Conservation (phyloP, 23 tunicate genomes). For the Halocynthia roretzi region DNA sequence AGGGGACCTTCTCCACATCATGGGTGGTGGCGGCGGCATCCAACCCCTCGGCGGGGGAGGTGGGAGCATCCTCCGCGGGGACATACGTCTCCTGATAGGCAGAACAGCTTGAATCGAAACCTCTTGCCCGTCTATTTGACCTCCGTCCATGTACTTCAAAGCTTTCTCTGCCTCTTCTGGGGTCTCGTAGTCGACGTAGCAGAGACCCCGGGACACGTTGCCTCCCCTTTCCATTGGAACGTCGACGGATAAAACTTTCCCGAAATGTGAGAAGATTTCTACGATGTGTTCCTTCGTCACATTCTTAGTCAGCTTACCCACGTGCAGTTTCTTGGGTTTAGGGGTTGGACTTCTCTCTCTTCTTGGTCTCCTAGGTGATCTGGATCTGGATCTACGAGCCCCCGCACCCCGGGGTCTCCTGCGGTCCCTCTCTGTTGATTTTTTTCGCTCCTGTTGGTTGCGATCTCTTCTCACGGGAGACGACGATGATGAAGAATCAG, state of each 20-base stretch:
- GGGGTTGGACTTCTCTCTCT: slow-evolving; percentile 80
- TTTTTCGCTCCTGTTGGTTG: slow-evolving; percentile 42
- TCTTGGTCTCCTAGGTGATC: slow-evolving; percentile 58
- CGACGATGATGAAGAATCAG: slow-evolving; percentile 47
- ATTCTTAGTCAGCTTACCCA: slow-evolving; percentile 78
- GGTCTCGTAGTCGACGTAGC: slow-evolving; percentile 88
- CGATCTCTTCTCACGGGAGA: slow-evolving; percentile 37
- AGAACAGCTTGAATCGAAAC: slow-evolving; percentile 60
- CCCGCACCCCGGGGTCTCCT: slow-evolving; percentile 40
- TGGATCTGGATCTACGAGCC: slow-evolving; percentile 33
- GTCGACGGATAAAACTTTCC: slow-evolving; percentile 62
- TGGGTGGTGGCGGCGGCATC: slow-evolving; percentile 54
- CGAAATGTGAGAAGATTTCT: slow-evolving; percentile 88
- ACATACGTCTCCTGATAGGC: slow-evolving; percentile 45
- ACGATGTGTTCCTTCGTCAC: slow-evolving; percentile 78
- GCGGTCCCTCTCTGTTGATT: slow-evolving; percentile 25
- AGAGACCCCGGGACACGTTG: slow-evolving; percentile 55
- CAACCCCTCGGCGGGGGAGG: slow-evolving; percentile 54
- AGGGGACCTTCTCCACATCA: slow-evolving; percentile 58
- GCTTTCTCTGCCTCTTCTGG: slow-evolving; percentile 92
- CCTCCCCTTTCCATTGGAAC: slow-evolving; percentile 51
- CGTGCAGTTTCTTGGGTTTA: slow-evolving; percentile 74
- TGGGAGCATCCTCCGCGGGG: slow-evolving; percentile 39
- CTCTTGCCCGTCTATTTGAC: slow-evolving; percentile 95
- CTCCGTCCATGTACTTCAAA: slow-evolving; percentile 90